phyloP scores from a whole-genome alignment of 2,888 invertebrate species.

The Latrodectus elegans region DNA sequence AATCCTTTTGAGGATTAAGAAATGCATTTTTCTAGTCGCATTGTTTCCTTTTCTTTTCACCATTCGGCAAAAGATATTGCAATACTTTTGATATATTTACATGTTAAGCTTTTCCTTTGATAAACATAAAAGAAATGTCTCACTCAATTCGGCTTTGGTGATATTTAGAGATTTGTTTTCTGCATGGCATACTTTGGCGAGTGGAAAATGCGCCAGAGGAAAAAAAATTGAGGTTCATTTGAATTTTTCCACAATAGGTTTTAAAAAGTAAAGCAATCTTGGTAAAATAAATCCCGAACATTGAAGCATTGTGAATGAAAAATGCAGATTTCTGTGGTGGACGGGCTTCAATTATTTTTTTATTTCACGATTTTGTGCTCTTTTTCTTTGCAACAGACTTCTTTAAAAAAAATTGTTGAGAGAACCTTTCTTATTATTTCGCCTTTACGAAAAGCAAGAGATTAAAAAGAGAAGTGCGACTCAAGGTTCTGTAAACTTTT shows the following conservation, averaged over 20 bases:
- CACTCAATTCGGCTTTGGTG: slow-evolving; percentile 41
- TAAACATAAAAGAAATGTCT: slow-evolving; percentile 3
- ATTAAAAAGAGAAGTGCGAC: slow-evolving; percentile 19
- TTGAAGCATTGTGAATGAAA: slow-evolving; percentile 17
- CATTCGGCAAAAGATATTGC: slow-evolving; percentile 23
- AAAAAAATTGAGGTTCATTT: slow-evolving; percentile 47
- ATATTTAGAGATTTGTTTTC: slow-evolving; percentile 69
- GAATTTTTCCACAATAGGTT: slow-evolving; percentile 63
- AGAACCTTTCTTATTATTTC: slow-evolving; percentile 32
- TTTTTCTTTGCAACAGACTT: background rate
- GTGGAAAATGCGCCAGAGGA: slow-evolving; percentile 35
- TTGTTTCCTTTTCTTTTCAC: too few relatives aligned
- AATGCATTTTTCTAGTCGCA: too few relatives aligned
- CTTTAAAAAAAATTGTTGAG: background rate
- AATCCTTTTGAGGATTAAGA: too few relatives aligned
- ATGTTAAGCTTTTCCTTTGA: slow-evolving; percentile 38
- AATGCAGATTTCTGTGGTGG: slow-evolving; percentile 20
- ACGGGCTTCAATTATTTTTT: slow-evolving; percentile 9
- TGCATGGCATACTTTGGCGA: slow-evolving; percentile 43
- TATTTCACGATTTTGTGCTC: slow-evolving; percentile 11
- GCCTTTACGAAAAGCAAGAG: background rate
- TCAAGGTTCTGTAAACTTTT: slow-evolving; percentile 60
- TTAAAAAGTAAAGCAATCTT: slow-evolving; percentile 24
- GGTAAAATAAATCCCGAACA: slow-evolving; percentile 12
- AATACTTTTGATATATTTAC: slow-evolving; percentile 63